Base-by-base conservation (phyloP, 2,888 invertebrate genomes). In the Pogonocherus hispidulus region DNA sequence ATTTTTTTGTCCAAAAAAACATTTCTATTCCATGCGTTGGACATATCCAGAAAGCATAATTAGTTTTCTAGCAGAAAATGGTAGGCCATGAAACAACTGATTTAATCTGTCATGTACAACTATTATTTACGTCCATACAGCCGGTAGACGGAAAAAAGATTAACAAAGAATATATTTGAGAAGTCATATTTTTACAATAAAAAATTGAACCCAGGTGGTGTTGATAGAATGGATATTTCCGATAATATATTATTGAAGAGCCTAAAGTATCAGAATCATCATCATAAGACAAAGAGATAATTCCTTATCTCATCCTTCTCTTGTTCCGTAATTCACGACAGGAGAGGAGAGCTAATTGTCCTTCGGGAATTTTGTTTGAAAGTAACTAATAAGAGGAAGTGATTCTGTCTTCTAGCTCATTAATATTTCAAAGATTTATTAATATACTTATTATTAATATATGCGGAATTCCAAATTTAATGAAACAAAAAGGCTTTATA, bases 271-370 rank as follows among this genome's bases (percentile, higher is more conserved):
- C 11, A 32, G 32, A 2, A 11, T 8, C 32, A 16, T 41, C 41
- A 41, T 14, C n/a, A 5, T 41, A 41, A 41, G 41, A 41, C 41
- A 41, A 41, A 41, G 41, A n/a, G n/a, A n/a, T 41, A 41, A 41
- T 41, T 41, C 41, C 32, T 41, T 41, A 41, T 41, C 41, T n/a
- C 41, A 14, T 41, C 41, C 41, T n/a, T 41, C 41, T n/a, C 32
- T 32, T 8, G n/a, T 41, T 41, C 41, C n/a, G 5, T 41, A 41
- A 41, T 41, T 41, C n/a, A n/a, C 14, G 16, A 41, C 2, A 9
- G 32, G 8, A 32, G 3, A 1, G 32, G 32, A 2, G 41, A 41
- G 14, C 14, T 41, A 41, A 41, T 41, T 41, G 11, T 16, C 41
- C 41, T 41, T 41, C 41, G 41, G 41, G 41, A 41, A 41, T 41